phyloP scores from a whole-genome alignment of 2,113 vertebrate species.

The Zosterops borbonicus region DNA sequence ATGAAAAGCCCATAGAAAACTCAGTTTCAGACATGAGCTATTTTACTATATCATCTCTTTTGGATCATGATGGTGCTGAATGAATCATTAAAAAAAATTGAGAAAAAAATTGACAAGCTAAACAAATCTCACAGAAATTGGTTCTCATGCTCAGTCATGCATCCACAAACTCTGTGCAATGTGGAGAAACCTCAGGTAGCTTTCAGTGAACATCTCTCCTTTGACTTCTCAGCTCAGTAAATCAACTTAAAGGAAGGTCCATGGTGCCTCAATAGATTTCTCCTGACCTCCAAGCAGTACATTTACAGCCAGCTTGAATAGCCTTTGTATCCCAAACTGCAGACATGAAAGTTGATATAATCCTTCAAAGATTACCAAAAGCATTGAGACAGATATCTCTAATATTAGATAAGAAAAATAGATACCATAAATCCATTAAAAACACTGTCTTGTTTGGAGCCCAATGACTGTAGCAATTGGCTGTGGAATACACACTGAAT shows the following conservation, averaged over 20 bases:
- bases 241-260: not conserved
- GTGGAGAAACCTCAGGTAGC: not conserved
- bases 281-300: constrained; percentile 2
- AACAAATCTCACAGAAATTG: not conserved
- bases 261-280: not conserved
- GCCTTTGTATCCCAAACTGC: not conserved
- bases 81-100: not conserved
- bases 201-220: not conserved
- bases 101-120: not conserved
- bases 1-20: not conserved
- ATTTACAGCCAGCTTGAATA: not conserved
- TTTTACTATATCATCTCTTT: not conserved
- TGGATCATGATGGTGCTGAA: not conserved
- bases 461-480: not conserved
- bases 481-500: not conserved
- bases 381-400: not conserved
- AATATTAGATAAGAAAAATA: constrained; percentile 14
- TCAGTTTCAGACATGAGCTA: not conserved
- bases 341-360: constrained; percentile 15
- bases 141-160: not conserved
- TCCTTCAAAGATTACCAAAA: constrained; percentile 26
- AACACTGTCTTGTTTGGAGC: not conserved
- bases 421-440: constrained; percentile 37
- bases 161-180: not conserved
- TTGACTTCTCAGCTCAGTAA: not conserved